phyloP scores from a whole-genome alignment of 1,140 invertebrate genomes.

The Drosophila funebris region DNA sequence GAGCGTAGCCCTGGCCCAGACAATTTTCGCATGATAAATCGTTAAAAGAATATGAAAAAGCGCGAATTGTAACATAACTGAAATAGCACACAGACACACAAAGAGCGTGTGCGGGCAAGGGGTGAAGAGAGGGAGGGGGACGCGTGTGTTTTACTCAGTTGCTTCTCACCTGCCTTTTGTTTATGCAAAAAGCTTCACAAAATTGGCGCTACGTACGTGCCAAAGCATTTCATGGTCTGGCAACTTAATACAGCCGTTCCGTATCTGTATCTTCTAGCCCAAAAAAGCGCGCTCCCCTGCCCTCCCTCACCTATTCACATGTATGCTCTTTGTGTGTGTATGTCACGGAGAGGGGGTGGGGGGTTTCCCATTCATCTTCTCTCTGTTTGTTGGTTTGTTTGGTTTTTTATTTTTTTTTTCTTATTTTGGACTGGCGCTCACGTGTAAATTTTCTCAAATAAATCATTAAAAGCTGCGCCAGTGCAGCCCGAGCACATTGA shows the following conservation, averaged over 20 bases:
- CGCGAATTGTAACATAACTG: conserved; percentile 77
- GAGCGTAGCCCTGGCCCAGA: conserved; percentile 59
- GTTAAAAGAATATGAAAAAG: conserved; percentile 77
- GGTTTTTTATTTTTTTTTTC: too few species aligned
- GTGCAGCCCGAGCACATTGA: conserved; percentile 62
- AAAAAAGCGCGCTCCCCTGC: conserved; percentile 7
- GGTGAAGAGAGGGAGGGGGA: conserved; percentile 3
- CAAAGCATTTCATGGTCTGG: conserved; percentile 81
- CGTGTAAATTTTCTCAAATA: conserved; percentile 82
- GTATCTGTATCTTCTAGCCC: conserved; percentile 37
- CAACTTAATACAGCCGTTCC: conserved; percentile 68
- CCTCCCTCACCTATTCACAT: conserved; percentile 12
- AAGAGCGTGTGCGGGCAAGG: background rate
- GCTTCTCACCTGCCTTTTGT: conserved; percentile 64
- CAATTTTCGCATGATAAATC: conserved; percentile 82
- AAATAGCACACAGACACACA: conserved; percentile 57
- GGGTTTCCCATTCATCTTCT: conserved; percentile 70
- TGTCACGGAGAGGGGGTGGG: too few species aligned
- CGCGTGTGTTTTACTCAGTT: background rate
- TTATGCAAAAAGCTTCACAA: conserved; percentile 76
- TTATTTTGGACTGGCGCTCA: conserved; percentile 58
- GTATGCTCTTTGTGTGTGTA: conserved; percentile 21
- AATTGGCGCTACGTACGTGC: conserved; percentile 79
- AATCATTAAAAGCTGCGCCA: conserved; percentile 77
- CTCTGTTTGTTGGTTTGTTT: conserved; percentile 51